Evolutionary conservation across 2,888 invertebrate genomes (phyloP), one percentile per base, ranked within the genome.

Genomic region (Lasioglossum marginatum): DNA sequence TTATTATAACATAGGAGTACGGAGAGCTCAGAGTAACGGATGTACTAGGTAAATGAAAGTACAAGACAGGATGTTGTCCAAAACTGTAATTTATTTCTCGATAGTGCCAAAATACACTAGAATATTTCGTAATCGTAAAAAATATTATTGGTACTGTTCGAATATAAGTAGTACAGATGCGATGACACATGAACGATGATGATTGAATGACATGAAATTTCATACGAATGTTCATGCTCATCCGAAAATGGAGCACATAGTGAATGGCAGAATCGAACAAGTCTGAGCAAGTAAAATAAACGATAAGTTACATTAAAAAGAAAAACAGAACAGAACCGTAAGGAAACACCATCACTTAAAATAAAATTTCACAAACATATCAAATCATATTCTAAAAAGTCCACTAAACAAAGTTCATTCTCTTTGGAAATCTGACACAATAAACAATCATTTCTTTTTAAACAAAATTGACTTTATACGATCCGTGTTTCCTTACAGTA

Each of bases 61-160:
- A 74, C 14, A 43, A 43, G n/a, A 1, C 27, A 14, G 14, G 1
- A 0, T 37, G 31, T 83, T 74, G 81, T 87, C 81, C 87, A 87
- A 87, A 87, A 87, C 79, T 87, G 87, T 87, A 87, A 83, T 87
- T 87, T 87, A 87, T 87, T 87, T 87, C 77, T 87, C 77, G 87
- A 79, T 76, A 81, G 83, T 87, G 87, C 83, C 87, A 81, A 87
- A 85, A 77, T 83, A 82, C 87, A 89, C 80, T 89, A 86, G 82
- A 90, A 83, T 88, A 88, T 79, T 87, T 43, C 43, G 70, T 87
- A 90, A 79, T 80, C 74, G 88, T 90, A 88, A 82, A 89, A 88
- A 88, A 82, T 68, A 84, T 87, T 86, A 82, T 88, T 66, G 81
- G 52, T 86, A 88, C 43, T 81, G 71, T 79, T 84, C 68, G 83